Evolutionary conservation across 2,888 invertebrate genomes (phyloP).

Genomic region (Orgyia antiqua): DNA sequence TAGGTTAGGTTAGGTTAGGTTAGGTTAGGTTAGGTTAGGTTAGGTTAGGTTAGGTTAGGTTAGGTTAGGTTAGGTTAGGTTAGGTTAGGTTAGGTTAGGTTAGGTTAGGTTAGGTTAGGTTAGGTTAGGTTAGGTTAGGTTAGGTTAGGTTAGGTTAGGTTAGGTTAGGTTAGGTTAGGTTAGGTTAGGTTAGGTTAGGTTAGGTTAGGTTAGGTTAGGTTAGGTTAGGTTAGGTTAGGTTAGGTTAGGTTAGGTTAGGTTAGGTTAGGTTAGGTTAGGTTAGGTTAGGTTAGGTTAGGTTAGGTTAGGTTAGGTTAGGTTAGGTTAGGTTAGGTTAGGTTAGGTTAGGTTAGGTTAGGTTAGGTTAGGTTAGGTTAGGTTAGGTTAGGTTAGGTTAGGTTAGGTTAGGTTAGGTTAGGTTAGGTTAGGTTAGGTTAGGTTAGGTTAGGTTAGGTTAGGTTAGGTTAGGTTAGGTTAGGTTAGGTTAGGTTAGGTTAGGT

Average conservation of each 20-base stretch:
- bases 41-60: conserved; percentile 21
- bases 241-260: conserved; percentile 10
- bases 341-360: conserved; percentile 9
- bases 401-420: conserved; percentile 8
- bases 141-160: conserved; percentile 19
- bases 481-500: too few relatives aligned
- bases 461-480: too few relatives aligned
- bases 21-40: conserved; percentile 19
- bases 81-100: conserved; percentile 20
- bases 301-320: conserved; percentile 9
- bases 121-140: conserved; percentile 18
- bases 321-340: conserved; percentile 9
- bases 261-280: conserved; percentile 10
- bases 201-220: conserved; percentile 17
- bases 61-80: conserved; percentile 18
- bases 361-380: conserved; percentile 7
- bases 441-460: too few relatives aligned
- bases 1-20: too few relatives aligned
- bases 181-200: conserved; percentile 17
- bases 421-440: background rate
- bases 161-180: conserved; percentile 22
- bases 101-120: conserved; percentile 21
- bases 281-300: conserved; percentile 9
- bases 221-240: conserved; percentile 9
- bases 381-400: conserved; percentile 5